Percentiles rank a stretch among this genome's conserved stretches.
phyloP scores from a whole-genome alignment of 1,140 invertebrate genomes.

The Trichomalopsis sarcophagae region DNA sequence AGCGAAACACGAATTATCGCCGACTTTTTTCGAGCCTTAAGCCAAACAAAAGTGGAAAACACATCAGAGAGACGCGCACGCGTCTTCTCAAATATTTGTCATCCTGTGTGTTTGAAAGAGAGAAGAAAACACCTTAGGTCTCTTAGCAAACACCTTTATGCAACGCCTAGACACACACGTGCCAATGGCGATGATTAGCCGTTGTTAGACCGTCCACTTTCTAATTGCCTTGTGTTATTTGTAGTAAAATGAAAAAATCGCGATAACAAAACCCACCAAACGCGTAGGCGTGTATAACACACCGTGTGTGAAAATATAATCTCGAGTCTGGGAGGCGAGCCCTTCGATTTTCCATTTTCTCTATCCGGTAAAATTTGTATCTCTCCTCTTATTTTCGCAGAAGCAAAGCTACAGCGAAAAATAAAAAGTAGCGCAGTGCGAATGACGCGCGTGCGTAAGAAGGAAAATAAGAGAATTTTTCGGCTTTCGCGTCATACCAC shows the following conservation, averaged over 20 bases:
- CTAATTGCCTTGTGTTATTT: not conserved
- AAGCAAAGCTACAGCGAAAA: not conserved
- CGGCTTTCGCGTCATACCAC: not conserved
- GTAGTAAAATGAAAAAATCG: not conserved
- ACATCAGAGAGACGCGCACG: not conserved
- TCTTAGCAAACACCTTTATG: not conserved
- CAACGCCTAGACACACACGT: not conserved
- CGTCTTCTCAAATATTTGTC: not conserved
- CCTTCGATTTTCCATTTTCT: conserved; percentile 17
- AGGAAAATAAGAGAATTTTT: conserved; percentile 13
- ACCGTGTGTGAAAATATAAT: not conserved
- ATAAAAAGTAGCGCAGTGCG: conserved; percentile 1
- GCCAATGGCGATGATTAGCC: not conserved
- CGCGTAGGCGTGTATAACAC: not conserved
- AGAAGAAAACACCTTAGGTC: not conserved
- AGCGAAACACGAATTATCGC: not conserved
- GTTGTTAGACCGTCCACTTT: not conserved
- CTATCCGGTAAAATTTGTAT: conserved; percentile 24
- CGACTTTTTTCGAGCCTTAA: too few species aligned
- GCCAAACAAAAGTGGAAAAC: not conserved
- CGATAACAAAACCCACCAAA: too few species aligned
- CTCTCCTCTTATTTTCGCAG: not conserved
- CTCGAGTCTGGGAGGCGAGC: not conserved
- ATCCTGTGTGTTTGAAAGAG: not conserved
- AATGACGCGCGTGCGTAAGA: not conserved